Base-by-base conservation (phyloP, 2,888 invertebrate genomes). In the Drosophila nigricruria region DNA sequence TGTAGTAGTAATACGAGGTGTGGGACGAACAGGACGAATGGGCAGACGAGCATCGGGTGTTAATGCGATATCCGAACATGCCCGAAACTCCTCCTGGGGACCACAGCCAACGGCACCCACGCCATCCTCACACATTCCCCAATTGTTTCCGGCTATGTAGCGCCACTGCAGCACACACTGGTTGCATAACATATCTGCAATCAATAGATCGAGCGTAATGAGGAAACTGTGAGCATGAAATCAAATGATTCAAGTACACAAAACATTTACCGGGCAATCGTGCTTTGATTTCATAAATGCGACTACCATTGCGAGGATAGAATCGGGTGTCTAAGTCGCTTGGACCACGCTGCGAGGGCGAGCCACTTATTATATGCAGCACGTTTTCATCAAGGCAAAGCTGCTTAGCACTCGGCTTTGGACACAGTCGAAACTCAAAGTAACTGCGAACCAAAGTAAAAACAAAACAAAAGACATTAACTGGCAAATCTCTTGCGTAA, bases 121-220 rank as follows among this genome's bases (percentile, higher is more conserved):
- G 0, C 96, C 96, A 88, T 96, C 95, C 1, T 94, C 94, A 87
- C 96, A 96, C 16, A 94, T 94, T 0, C 97, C 97, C 97, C 97
- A 97, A 90, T 96, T 97, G 89, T 97, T 97, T 3, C 96, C 97
- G 49, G 97, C 97, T 62, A 96, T 94, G 92, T 98, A 98, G 79
- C 96, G 94, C 98, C 98, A 98, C 90, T 98, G 98, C 66, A 98
- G 93, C 5, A 98, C 95, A 90, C 98, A 98, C 91, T 97, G 97
- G 14, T 94, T 93, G 91, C 98, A 98, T 50, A 95, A 95, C 18
- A 97, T 88, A 42, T 94, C 95, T 86, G 49, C 5, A 70, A n/a
- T 5, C 36, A 53, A 30, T 10, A 30, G 18, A 30, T 20, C 9
- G 10, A 47, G 40, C 38, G 10, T 34, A 42, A 45, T 36, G 36